Percentiles rank a stretch among this genome's conserved stretches.
Evolutionary conservation across 2,888 invertebrate genomes (phyloP).

Genomic region (Drosophila cognata): DNA sequence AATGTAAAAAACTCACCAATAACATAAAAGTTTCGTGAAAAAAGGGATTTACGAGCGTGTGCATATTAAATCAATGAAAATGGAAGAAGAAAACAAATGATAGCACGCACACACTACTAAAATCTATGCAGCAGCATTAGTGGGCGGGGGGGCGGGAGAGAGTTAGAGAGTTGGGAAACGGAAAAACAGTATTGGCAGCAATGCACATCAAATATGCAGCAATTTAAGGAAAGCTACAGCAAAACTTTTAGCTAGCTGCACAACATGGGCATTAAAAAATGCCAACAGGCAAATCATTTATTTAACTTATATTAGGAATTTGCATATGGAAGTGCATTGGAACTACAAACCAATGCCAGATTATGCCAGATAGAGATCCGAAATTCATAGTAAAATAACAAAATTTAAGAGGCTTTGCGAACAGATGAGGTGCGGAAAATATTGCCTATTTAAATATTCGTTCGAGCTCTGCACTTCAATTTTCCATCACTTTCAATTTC

Average conservation of each 20-base stretch:
- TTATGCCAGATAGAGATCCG: not conserved
- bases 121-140: constrained; percentile 18
- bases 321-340: constrained; percentile 14
- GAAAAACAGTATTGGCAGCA: constrained; percentile 3
- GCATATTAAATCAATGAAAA: constrained; percentile 74
- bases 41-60: constrained; percentile 71
- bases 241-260: constrained; percentile 22
- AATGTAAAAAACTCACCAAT: constrained; percentile 42
- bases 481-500: not conserved
- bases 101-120: constrained; percentile 3
- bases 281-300: constrained; percentile 42
- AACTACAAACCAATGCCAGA: no score
- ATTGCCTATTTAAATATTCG: not conserved
- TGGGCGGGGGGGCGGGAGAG: not conserved
- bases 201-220: constrained; percentile 54
- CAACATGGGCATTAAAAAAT: constrained; percentile 5
- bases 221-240: constrained; percentile 36
- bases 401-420: not conserved
- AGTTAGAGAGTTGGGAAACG: not conserved
- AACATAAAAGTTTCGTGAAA: constrained; percentile 52
- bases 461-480: not conserved
- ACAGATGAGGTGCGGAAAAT: not conserved
- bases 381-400: not conserved
- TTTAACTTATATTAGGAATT: constrained; percentile 27
- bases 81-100: not conserved